phyloP scores from a whole-genome alignment of 2,888 invertebrate species.

The Plagodis pulveraria region DNA sequence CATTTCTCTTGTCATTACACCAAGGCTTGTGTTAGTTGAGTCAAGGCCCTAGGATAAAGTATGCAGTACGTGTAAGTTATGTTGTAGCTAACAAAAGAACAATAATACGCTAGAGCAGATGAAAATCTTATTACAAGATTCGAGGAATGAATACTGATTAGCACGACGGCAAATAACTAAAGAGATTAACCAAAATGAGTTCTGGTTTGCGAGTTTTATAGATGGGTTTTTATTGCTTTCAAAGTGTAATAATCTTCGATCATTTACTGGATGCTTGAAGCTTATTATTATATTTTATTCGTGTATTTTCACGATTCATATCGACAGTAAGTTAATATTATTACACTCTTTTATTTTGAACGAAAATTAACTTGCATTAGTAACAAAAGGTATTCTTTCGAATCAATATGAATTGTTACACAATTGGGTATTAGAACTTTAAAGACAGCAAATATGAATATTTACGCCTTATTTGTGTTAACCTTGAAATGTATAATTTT shows the following conservation, averaged over 20 bases:
- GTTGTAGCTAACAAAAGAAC: constrained; percentile 24
- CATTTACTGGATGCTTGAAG: too few species aligned
- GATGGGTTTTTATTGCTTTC: constrained; percentile 1
- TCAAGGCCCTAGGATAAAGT: constrained; percentile 21
- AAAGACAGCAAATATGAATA: too few species aligned
- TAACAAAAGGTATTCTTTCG: too few species aligned
- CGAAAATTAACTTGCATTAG: too few species aligned
- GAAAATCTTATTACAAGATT: constrained; percentile 27
- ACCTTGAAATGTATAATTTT: too few species aligned
- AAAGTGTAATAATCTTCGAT: neutral
- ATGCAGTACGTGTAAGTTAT: constrained; percentile 27
- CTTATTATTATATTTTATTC: too few species aligned
- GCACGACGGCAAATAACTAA: constrained; percentile 9
- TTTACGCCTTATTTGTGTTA: too few species aligned
- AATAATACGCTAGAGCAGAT: constrained; percentile 27
- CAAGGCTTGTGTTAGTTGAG: constrained; percentile 10
- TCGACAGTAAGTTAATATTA: too few species aligned
- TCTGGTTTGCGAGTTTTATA: constrained; percentile 7
- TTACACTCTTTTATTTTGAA: too few species aligned
- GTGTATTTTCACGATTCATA: too few species aligned
- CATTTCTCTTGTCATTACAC: constrained; percentile 13
- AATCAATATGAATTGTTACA: too few species aligned
- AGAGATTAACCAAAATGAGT: constrained; percentile 22
- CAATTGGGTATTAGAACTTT: too few species aligned
- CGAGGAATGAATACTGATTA: constrained; percentile 27